Evolutionary conservation across 2,113 vertebrate genomes (phyloP), one percentile per base, ranked within the genome.

Genomic region (Camelus dromedarius): DNA sequence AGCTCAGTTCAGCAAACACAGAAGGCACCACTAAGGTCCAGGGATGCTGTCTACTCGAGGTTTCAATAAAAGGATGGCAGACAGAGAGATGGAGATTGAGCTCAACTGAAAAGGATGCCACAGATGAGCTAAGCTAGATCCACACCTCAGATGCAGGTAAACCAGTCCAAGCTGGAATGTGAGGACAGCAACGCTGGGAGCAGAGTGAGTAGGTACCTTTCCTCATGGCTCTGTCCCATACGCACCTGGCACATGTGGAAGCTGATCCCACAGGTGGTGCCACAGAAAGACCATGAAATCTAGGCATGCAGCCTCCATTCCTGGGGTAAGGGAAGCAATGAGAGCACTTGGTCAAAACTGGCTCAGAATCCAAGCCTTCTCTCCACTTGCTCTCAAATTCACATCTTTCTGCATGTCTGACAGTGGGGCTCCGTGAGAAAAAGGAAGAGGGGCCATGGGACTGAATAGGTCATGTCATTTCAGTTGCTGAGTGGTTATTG

Each of bases 271-370:
- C 99, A 99, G 96, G 98, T 99, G 92, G 99, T 99, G 97, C 99
- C 99, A 98, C 99, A 99, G 83, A 98, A 98, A 80, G 99, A 99
- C 99, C 99, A 99, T 83, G 98, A 18, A 98, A 20, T 99, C 99
- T 99, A 0, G 99, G 99, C 13, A 99, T 99, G 99, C 99, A 99
- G 8, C 99, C 99, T 80, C 99, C 99, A 97, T 99, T 99, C 98
- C 99, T 99, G 2, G 7, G 2, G 95, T 89, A 95, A 96, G 92
- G 95, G 97, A 67, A 26, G 46, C 72, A 14, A 3, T 66, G n/a
- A 20, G 26, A 66, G 22, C 46, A 22, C 32, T 10, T 2, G 0
- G 11, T 42, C 30, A 30, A 75, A 50, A 38, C 32, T 52, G 87
- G 16, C 60, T 79, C 46, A 52, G 16, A 42, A 28, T 66, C 32